phyloP scores from a whole-genome alignment of 2,888 invertebrate species.

The Pachydiplax longipennis region DNA sequence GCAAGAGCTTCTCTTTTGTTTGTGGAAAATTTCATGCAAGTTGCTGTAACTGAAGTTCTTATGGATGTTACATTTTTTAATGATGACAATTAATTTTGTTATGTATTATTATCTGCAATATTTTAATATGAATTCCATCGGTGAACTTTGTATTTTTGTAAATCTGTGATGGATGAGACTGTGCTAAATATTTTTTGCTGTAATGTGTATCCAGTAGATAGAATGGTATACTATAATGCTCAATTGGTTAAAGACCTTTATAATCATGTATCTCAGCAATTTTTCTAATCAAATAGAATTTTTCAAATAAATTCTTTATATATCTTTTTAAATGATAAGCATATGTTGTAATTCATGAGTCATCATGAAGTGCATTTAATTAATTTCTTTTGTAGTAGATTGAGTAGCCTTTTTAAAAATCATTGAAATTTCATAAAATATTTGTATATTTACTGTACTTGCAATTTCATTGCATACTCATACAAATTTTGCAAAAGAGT shows the following conservation, averaged over 20 bases:
- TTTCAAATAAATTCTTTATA: neutral
- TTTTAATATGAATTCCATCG: neutral
- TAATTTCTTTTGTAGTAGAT: too few species aligned
- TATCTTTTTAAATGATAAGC: neutral
- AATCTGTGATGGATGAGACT: neutral
- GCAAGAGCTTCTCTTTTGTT: too few species aligned
- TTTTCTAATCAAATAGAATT: neutral
- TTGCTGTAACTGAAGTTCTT: too few species aligned
- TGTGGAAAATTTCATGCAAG: too few species aligned
- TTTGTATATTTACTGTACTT: neutral
- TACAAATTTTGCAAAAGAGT: too few species aligned
- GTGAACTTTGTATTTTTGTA: neutral
- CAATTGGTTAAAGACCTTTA: neutral
- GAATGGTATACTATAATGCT: neutral
- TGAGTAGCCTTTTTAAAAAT: neutral
- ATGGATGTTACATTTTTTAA: neutral
- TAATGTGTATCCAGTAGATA: neutral
- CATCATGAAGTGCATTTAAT: neutral
- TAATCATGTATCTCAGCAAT: neutral
- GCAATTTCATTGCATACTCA: too few species aligned
- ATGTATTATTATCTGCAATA: neutral
- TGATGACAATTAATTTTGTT: neutral
- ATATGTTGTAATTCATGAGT: neutral
- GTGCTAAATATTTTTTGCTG: neutral
- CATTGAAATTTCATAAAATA: neutral